Conservation (phyloP, 2,113 vertebrate species). For the Paramormyrops kingsleyae region DNA sequence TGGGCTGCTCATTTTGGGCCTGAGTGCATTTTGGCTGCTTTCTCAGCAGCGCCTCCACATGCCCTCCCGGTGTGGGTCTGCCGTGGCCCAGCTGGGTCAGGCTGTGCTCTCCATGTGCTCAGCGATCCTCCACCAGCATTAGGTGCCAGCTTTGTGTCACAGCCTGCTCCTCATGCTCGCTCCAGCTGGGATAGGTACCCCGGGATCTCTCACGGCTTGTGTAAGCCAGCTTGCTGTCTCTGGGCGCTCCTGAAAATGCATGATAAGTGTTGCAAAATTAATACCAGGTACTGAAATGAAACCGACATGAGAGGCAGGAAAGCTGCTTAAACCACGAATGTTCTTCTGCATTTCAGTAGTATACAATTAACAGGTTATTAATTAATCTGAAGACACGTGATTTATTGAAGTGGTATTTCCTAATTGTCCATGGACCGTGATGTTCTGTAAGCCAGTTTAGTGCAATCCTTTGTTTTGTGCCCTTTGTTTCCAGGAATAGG, state of each 20-base stretch:
- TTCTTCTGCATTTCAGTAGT: neutral
- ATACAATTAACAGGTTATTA: neutral
- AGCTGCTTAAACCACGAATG: neutral
- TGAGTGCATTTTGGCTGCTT: constrained; percentile 53
- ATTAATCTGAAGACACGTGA: neutral
- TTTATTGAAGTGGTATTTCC: neutral
- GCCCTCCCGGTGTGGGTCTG: neutral
- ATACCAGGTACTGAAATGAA: neutral
- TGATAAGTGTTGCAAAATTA: neutral
- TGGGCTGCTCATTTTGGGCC: constrained; percentile 76
- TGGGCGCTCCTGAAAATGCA: neutral
- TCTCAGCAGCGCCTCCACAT: neutral
- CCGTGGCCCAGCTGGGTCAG: neutral
- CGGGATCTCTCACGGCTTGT: neutral
- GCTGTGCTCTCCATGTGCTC: neutral
- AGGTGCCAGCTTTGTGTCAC: neutral
- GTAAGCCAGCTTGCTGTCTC: neutral
- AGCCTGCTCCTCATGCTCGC: neutral
- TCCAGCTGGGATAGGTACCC: neutral
- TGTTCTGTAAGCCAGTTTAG: neutral
- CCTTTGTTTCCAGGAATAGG: neutral
- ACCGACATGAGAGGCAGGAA: neutral
- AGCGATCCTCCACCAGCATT: neutral
- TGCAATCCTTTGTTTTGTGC: neutral
- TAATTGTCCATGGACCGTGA: neutral